Evolutionary conservation across 2,888 invertebrate genomes (phyloP).

Genomic region (Agrenia bidenticulata): DNA sequence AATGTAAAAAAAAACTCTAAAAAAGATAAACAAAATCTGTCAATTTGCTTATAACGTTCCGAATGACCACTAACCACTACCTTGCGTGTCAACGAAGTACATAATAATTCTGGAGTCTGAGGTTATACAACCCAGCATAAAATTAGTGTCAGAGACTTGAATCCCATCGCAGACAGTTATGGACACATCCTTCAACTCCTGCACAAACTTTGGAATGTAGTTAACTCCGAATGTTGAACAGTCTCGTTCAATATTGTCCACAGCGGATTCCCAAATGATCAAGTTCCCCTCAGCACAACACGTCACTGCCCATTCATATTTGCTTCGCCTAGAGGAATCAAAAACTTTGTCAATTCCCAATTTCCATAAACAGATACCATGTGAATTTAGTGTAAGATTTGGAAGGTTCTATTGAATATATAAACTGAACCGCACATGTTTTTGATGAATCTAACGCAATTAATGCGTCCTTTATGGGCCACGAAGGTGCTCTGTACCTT

Average conservation of each 20-base stretch:
- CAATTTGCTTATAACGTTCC: background rate
- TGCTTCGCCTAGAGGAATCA: constrained; percentile 16
- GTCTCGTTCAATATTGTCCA: background rate
- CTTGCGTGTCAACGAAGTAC: constrained; percentile 20
- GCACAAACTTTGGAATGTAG: constrained; percentile 11
- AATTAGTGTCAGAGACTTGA: constrained; percentile 12
- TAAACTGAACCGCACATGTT: constrained; percentile 36
- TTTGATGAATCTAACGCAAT: constrained; percentile 69
- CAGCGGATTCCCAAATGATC: constrained; percentile 40
- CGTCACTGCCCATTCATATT: constrained; percentile 27
- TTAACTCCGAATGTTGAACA: constrained; percentile 10
- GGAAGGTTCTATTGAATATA: no score
- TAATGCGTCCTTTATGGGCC: constrained; percentile 71
- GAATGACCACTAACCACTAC: constrained; percentile 8
- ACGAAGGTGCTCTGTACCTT: constrained; percentile 63
- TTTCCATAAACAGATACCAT: no score
- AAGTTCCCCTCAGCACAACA: constrained; percentile 42
- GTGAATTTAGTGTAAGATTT: no score
- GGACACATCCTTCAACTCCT: constrained; percentile 20
- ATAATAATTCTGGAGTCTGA: constrained; percentile 38
- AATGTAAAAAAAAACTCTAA: no score
- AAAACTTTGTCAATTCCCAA: constrained; percentile 6
- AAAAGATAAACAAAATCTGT: no score
- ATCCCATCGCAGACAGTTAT: constrained; percentile 47
- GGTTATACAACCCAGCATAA: constrained; percentile 42